phyloP scores from a whole-genome alignment of 2,888 invertebrate species.

The Diachrysia chrysitis region DNA sequence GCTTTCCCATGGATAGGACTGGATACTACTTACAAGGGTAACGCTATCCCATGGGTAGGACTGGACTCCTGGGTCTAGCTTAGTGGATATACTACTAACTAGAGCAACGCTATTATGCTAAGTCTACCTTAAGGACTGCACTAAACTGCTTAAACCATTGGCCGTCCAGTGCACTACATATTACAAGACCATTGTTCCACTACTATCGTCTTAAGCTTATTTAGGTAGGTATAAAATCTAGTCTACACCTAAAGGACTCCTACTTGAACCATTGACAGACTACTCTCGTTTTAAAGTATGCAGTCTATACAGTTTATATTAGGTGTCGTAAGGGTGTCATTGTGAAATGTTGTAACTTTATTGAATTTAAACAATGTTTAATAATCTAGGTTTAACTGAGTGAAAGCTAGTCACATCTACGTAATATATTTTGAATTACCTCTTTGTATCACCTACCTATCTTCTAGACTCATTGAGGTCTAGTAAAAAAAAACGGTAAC shows the following conservation, averaged over 20 bases:
- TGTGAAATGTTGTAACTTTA: not conserved
- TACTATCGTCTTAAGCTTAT: too few relatives aligned
- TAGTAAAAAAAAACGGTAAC: slow-evolving; percentile 7
- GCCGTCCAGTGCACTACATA: not conserved
- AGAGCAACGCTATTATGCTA: too few relatives aligned
- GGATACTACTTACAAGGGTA: not conserved
- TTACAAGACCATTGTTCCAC: too few relatives aligned
- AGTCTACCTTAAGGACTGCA: too few relatives aligned
- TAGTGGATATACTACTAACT: too few relatives aligned
- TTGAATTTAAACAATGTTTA: not conserved
- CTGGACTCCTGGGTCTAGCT: too few relatives aligned
- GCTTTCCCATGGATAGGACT: not conserved
- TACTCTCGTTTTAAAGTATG: not conserved
- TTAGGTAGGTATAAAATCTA: too few relatives aligned
- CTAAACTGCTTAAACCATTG: not conserved
- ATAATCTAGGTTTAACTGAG: not conserved
- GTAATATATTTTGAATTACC: too few relatives aligned
- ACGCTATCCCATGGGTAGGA: too few relatives aligned
- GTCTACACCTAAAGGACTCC: too few relatives aligned
- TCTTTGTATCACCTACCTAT: too few relatives aligned
- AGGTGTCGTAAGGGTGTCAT: slow-evolving; percentile 1
- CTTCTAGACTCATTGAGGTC: not conserved
- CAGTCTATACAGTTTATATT: not conserved
- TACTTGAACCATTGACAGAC: not conserved
- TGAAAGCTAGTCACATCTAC: not conserved